Base-by-base conservation (phyloP, 1,140 invertebrate genomes). In the Parapsyche elsis region DNA sequence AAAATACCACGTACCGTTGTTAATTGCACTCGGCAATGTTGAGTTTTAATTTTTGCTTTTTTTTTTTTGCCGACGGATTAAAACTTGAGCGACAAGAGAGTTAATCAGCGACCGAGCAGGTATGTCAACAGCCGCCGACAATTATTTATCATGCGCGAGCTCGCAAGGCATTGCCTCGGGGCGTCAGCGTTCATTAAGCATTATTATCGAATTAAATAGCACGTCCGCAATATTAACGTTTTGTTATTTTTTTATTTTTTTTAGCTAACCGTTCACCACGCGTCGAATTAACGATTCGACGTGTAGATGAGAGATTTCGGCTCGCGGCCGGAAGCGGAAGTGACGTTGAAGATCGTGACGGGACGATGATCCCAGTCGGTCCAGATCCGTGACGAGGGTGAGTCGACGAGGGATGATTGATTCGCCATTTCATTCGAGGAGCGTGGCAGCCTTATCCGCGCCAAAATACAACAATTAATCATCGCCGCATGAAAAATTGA, bases 401-500 rank as follows among this genome's bases (percentile, higher is more conserved):
- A 26, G 24, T 53, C 10, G 64, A 7, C 19, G 24, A 16, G 14
- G 46, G 44, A 57, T 76, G 74, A 76, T 76, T 76, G 74, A 76
- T 76, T 57, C 74, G 46, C 26, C 1, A 14, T 24, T 76, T 76
- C 53, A 76, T 61, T 57, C 53, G 44, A 23, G 74, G 14, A 30
- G 5, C 64, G 64, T 26, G 9, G 23, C 24, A 24, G 19, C 24
- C 64, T 53, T 16, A 53, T 53, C 23, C 9, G 64, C 9, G 24
- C 24, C 14, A 73, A 73, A 73, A 73, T 45, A 49, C 38, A 73
- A 73, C 71, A 73, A 76, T 76, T 76, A 57, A 76, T 76, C 74
- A 76, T 61, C 74, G 53, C 26, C 74, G 16, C 26, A 61, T 76
- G 74, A 76, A 76, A 76, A 76, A 76, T 76, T 76, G 74, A 76